Evolutionary conservation across 1,140 invertebrate genomes (phyloP).

Genomic region (Octopus sinensis): DNA sequence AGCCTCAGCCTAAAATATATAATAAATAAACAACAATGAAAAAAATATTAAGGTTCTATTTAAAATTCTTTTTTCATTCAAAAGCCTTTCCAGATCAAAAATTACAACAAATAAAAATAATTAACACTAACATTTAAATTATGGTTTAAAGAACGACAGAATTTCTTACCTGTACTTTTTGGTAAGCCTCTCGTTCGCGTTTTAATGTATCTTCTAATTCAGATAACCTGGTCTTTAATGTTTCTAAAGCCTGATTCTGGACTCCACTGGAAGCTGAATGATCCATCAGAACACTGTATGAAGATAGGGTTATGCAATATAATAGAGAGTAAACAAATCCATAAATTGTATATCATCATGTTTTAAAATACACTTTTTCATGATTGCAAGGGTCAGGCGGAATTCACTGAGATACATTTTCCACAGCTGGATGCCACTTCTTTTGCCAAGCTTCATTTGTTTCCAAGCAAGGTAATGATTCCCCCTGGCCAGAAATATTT

Average conservation of each 20-base stretch:
- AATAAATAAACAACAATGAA: neutral
- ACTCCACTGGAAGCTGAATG: conserved; percentile 57
- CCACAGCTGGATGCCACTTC: too few relatives aligned
- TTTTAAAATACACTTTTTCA: neutral
- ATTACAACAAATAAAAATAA: neutral
- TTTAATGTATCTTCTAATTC: conserved; percentile 51
- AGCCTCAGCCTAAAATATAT: conserved; percentile 48
- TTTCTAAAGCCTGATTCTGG: conserved; percentile 59
- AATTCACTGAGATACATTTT: too few relatives aligned
- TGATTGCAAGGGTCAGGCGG: too few relatives aligned
- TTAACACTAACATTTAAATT: neutral
- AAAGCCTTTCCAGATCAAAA: neutral
- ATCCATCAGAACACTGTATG: conserved; percentile 56
- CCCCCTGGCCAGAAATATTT: too few relatives aligned
- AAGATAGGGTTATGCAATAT: neutral
- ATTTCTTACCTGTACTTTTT: conserved; percentile 46
- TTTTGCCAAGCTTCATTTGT: too few relatives aligned
- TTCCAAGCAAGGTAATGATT: too few relatives aligned
- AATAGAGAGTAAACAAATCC: too few relatives aligned
- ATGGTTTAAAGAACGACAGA: neutral
- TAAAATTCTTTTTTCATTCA: too few relatives aligned
- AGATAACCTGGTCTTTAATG: conserved; percentile 51
- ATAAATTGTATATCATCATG: neutral
- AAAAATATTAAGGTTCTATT: too few relatives aligned
- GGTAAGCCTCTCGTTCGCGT: conserved; percentile 51